These are phyloP conservation scores for Psococerastis gibbosa DNA, from an alignment of 2,888 invertebrate species.

Conservation along the genomic window DNA sequence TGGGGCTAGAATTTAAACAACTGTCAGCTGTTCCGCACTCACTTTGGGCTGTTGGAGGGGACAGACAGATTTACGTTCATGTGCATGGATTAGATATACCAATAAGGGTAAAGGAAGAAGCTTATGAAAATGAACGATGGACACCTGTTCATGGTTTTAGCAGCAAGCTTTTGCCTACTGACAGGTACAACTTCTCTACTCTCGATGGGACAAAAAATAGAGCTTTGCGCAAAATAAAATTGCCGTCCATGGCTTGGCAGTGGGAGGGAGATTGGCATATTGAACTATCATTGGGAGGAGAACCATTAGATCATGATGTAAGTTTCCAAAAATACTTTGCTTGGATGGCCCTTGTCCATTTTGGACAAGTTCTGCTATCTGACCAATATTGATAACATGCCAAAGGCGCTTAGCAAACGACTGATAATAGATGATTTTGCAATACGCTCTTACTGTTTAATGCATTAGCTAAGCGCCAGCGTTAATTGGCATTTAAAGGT, in stretches of 20 bases:
- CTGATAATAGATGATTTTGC: too few relatives aligned
- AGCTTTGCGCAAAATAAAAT: slow-evolving; percentile 56
- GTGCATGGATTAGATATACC: slow-evolving; percentile 80
- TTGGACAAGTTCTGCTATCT: background rate
- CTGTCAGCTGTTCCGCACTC: slow-evolving; percentile 67
- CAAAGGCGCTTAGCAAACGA: too few relatives aligned
- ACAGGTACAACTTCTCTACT: slow-evolving; percentile 70
- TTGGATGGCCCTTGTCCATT: slow-evolving; percentile 16
- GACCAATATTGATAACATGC: too few relatives aligned
- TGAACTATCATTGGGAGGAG: slow-evolving; percentile 66
- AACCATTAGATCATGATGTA: slow-evolving; percentile 71
- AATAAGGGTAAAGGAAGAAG: slow-evolving; percentile 73
- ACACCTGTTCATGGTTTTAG: slow-evolving; percentile 77
- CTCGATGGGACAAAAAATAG: slow-evolving; percentile 63
- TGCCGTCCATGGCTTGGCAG: slow-evolving; percentile 90
- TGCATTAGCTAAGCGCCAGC: too few relatives aligned
- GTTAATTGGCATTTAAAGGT: too few relatives aligned
- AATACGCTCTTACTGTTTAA: too few relatives aligned
- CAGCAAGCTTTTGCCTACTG: slow-evolving; percentile 65
- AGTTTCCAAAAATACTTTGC: slow-evolving; percentile 16
- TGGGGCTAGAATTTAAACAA: slow-evolving; percentile 76
- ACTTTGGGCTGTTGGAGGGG: slow-evolving; percentile 84
- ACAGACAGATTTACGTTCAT: slow-evolving; percentile 81
- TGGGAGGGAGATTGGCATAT: slow-evolving; percentile 92
- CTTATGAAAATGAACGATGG: slow-evolving; percentile 91